Conservation (phyloP, 2,888 invertebrate species). For the Melanophora roralis region DNA sequence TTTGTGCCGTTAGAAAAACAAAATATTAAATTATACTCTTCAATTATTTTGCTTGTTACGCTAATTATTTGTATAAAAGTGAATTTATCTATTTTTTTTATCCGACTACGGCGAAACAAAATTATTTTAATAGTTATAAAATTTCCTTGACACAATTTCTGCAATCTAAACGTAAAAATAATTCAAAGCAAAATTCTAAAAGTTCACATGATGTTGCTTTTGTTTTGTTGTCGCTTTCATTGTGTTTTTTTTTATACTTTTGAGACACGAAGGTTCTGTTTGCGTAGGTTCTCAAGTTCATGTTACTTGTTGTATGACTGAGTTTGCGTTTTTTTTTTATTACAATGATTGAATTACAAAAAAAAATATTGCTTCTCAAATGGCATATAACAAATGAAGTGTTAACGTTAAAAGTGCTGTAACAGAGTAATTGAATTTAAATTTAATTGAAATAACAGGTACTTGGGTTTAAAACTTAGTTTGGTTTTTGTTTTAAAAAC, state of each 20-base stretch:
- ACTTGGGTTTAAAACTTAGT: no score
- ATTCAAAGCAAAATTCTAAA: slow-evolving; percentile 32
- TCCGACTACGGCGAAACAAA: no score
- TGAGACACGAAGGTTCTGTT: slow-evolving; percentile 53
- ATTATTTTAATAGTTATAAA: slow-evolving; percentile 22
- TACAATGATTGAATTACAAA: slow-evolving; percentile 38
- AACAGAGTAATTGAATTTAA: no score
- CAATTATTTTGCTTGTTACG: neutral
- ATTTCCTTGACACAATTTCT: slow-evolving; percentile 73
- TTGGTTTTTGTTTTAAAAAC: no score
- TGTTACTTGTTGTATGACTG: slow-evolving; percentile 17
- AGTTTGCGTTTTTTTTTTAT: slow-evolving; percentile 12
- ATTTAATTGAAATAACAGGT: no score
- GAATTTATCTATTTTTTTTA: slow-evolving; percentile 15
- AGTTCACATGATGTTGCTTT: slow-evolving; percentile 39
- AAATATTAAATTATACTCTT: neutral
- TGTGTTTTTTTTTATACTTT: neutral
- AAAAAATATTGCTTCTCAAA: slow-evolving; percentile 29
- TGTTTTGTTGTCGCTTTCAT: neutral
- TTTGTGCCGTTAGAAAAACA: no score
- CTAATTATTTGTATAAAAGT: slow-evolving; percentile 13
- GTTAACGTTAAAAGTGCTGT: neutral
- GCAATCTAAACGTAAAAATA: slow-evolving; percentile 1
- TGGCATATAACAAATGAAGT: slow-evolving; percentile 41
- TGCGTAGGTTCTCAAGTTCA: slow-evolving; percentile 62